Percentiles rank a stretch among this genome's conserved stretches.
Conservation (phyloP, 1,140 invertebrate genomes). For the Heliconius melpomene region DNA sequence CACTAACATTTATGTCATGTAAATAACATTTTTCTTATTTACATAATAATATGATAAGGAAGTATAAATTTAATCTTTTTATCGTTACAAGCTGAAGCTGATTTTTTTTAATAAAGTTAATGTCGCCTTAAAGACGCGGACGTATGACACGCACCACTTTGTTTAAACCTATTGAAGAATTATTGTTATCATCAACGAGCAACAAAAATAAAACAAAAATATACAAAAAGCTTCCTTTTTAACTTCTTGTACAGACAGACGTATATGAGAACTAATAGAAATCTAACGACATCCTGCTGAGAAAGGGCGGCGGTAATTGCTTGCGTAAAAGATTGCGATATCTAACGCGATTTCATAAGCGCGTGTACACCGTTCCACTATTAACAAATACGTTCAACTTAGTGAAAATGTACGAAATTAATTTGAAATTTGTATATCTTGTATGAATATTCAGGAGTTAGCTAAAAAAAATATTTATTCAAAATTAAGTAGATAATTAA, state of each 20-base stretch:
- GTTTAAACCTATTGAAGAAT: background rate
- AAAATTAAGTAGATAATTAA: too few species aligned
- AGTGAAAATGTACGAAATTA: background rate
- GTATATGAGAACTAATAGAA: conserved; percentile 15
- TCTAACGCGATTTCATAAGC: conserved; percentile 52
- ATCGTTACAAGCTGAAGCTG: background rate
- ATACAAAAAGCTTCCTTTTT: background rate
- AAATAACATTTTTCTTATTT: background rate
- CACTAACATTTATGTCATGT: conserved; percentile 1
- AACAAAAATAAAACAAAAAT: background rate
- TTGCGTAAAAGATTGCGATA: conserved; percentile 47
- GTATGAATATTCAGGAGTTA: background rate
- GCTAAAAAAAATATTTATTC: too few species aligned
- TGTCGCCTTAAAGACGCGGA: background rate
- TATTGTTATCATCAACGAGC: background rate
- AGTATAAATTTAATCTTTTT: background rate
- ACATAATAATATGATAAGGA: background rate
- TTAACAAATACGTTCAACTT: background rate
- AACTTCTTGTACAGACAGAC: background rate
- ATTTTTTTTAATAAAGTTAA: background rate
- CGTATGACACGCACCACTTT: background rate
- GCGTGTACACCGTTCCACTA: conserved; percentile 50
- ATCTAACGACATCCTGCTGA: conserved; percentile 37
- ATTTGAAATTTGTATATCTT: background rate
- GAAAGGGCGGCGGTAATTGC: conserved; percentile 48